Percentiles rank a stretch among this genome's conserved stretches.
phyloP scores from a whole-genome alignment of 2,888 invertebrate species.

The Oligia strigilis region DNA sequence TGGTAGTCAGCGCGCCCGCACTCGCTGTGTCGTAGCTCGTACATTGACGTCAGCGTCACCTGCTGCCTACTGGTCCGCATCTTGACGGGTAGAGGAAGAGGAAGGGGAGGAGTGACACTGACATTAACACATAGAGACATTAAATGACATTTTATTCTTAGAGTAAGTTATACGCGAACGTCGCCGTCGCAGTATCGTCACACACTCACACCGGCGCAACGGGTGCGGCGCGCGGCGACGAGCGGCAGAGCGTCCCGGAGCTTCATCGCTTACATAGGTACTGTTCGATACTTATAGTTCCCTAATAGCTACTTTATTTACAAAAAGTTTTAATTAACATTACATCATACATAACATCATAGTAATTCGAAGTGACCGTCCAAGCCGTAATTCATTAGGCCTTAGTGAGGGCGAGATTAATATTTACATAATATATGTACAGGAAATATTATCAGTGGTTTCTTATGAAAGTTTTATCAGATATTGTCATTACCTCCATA shows the following conservation, averaged over 20 bases:
- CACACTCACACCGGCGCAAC: background rate
- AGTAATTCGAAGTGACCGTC: constrained; percentile 46
- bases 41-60: background rate
- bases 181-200: background rate
- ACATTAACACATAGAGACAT: background rate
- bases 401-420: constrained; percentile 4
- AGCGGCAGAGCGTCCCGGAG: background rate
- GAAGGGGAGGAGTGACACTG: background rate
- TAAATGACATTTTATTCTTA: constrained; percentile 12
- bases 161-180: background rate
- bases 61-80: too few relatives aligned
- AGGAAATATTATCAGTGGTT: constrained; percentile 12
- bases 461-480: background rate
- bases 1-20: background rate
- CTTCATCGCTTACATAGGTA: background rate
- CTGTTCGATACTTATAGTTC: background rate
- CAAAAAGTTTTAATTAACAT: constrained; percentile 18
- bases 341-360: constrained; percentile 36
- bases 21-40: background rate
- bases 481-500: constrained; percentile 2
- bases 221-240: too few relatives aligned
- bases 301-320: constrained; percentile 36
- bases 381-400: background rate
- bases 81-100: background rate
- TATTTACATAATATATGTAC: constrained; percentile 51